Conservation (phyloP, 2,888 invertebrate genomes). For the Antitype chi region DNA sequence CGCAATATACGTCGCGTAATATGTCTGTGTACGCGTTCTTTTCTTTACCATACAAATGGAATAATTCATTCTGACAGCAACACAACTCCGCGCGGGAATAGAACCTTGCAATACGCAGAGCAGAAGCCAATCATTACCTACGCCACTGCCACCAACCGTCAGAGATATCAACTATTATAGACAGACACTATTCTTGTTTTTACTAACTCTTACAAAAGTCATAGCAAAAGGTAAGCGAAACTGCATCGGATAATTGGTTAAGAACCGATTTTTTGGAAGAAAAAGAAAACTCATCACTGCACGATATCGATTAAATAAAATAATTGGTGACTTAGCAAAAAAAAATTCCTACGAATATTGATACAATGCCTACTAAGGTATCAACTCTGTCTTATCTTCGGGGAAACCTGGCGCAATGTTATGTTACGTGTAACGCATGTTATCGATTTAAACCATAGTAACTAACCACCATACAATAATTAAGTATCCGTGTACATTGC, state of each 20-base stretch:
- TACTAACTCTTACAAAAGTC: neutral
- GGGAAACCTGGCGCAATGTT: neutral
- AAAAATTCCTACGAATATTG: neutral
- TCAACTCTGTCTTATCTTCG: neutral
- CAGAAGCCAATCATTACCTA: neutral
- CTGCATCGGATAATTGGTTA: neutral
- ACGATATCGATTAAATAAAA: neutral
- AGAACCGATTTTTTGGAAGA: neutral
- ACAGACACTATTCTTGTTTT: neutral
- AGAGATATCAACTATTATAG: neutral
- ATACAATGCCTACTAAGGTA: neutral
- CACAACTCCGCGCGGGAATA: neutral
- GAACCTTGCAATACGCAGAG: neutral
- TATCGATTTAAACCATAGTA: constrained; percentile 36
- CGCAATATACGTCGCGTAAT: no score
- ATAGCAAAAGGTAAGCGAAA: neutral
- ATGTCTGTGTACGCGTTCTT: no score
- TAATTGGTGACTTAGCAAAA: neutral
- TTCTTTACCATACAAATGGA: neutral
- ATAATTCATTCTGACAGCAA: neutral
- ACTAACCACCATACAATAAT: constrained; percentile 25
- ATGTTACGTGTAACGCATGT: neutral
- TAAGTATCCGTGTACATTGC: neutral
- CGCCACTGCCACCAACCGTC: neutral
- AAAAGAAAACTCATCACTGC: neutral